Evolutionary conservation across 2,888 invertebrate species (phyloP), one percentile per base, ranked within the genome.

Genomic region (Drosophila greeni): DNA sequence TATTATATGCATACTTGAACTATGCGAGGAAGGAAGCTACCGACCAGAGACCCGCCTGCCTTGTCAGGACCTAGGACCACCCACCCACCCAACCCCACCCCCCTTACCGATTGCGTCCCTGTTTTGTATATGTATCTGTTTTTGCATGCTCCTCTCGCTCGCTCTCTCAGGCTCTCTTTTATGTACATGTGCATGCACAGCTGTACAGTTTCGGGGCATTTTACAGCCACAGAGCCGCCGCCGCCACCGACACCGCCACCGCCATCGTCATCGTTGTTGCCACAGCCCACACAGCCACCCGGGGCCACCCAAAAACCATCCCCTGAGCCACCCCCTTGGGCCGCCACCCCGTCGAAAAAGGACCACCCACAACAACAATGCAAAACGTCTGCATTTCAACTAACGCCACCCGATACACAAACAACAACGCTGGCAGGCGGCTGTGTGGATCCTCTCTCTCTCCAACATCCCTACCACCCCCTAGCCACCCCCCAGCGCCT

Each of bases 1-100:
- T 83, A 81, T 81, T 81, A 81, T 81, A 83, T 81, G 81, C 81
- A 81, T 83, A 83, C 81, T 81, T 81, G 84, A 81, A 82, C 81
- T 79, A 83, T 83, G 79, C 84, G 80, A 52, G 55, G 70, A 72
- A 79, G 78, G 78, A 82, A 78, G 65, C 74, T 42, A 40, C 36
- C 52, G 55, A 56, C 66, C 55, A 20, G 20, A 55, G 45, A 29
- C 66, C 51, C 18, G 42, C 33, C 36, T 33, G 37, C 23, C 49
- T 43, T 26, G 42, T 11, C 29, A 45, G 29, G 45, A 31, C 29
- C 31, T 47, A 47, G 31, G 31, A 14, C 37, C 36, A 26, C 37
- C n/a, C n/a, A n/a, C 7, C 34, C n/a, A 14, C 14, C 33, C 31
- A 8, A 12, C 39, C 40, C 40, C 26, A n/a, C n/a, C 20, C 20